Base-by-base conservation (phyloP, 2,113 vertebrate species). In the Pipra filicauda region DNA sequence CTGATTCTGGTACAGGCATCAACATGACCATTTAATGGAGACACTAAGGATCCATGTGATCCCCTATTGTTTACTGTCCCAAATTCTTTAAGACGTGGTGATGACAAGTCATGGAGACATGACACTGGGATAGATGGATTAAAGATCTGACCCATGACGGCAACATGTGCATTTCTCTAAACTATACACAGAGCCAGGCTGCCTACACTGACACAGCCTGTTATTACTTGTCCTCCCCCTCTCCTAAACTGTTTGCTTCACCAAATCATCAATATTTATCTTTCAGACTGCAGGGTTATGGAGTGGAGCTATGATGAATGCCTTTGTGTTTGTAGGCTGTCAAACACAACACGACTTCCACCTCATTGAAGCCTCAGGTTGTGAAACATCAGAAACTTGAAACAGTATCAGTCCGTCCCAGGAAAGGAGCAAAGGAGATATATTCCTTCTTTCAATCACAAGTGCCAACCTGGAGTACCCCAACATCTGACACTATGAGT, bases 151-250 rank as follows among this genome's bases (percentile, higher is more conserved):
- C 15, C 11, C 43, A 64, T 3, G 10, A 23, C 33, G 22, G 7
- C 18, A 66, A n/a, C 23, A 9, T 1, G 0, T 1, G 2, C 5
- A 2, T 83, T 71, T 4, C 35, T 71, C 4, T 48, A 28, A 84
- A 13, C n/a, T 17, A 1, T 5, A 14, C 8, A 6, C 15, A 65
- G 11, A 92, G 1, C 5, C 15, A 55, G 23, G 16, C 39, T 87
- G 28, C 22, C 73, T 67, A 1, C 30, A 6, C 14, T 2, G 5
- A 22, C 28, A 44, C 9, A 67, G 7, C 10, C 5, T 33, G 9
- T 64, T 77, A 48, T 49, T 57, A 30, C 24, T 59, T 81, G 37
- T 92, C 52, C 28, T 89, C 43, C 39, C 21, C 28, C 33, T 59
- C 39, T 88, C 23, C 35, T 41, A 65, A 27, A n/a, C 27, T 43